Percentiles rank a stretch among this genome's conserved stretches.
Conservation (phyloP, 2,113 vertebrate genomes). For the Chionodraco myersi region DNA sequence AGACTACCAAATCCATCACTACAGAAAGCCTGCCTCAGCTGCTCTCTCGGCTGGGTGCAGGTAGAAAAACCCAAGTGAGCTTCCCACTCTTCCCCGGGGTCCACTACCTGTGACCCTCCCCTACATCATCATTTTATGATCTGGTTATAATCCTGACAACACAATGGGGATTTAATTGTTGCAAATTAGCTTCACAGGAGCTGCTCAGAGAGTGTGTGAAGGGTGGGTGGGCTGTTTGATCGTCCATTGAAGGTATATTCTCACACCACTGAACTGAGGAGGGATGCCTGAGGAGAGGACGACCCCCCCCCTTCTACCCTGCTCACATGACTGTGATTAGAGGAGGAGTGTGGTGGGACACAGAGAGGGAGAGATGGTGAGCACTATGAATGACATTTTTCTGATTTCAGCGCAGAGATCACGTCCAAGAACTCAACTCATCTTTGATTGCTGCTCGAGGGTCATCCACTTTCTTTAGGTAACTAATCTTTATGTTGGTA, state of each 20-base stretch:
- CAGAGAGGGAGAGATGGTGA: constrained; percentile 42
- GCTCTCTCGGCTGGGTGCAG: no score
- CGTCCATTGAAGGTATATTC: constrained; percentile 22
- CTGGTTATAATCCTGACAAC: constrained; percentile 46
- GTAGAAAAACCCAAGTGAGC: no score
- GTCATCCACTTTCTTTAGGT: constrained; percentile 47
- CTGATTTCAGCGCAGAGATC: constrained; percentile 25
- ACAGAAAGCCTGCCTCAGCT: no score
- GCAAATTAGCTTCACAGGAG: constrained; percentile 48
- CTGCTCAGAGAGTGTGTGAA: constrained; percentile 23
- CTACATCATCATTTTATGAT: constrained; percentile 1
- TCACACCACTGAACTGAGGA: constrained; percentile 39
- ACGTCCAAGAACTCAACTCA: constrained; percentile 25
- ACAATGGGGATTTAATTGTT: constrained; percentile 52
- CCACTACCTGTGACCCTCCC: not conserved
- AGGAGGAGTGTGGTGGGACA: constrained; percentile 59
- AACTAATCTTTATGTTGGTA: constrained; percentile 31
- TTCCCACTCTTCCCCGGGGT: not conserved
- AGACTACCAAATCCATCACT: no score
- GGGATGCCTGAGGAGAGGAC: constrained; percentile 46
- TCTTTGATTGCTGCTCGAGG: constrained; percentile 19
- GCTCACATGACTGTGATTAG: constrained; percentile 83
- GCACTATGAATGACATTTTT: constrained; percentile 43
- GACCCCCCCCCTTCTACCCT: constrained; percentile 20
- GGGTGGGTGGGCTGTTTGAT: constrained; percentile 49